These are phyloP conservation scores for Anoplius nigerrimus DNA, from an alignment of 2,888 invertebrate genomes.

Conservation along the genomic window DNA sequence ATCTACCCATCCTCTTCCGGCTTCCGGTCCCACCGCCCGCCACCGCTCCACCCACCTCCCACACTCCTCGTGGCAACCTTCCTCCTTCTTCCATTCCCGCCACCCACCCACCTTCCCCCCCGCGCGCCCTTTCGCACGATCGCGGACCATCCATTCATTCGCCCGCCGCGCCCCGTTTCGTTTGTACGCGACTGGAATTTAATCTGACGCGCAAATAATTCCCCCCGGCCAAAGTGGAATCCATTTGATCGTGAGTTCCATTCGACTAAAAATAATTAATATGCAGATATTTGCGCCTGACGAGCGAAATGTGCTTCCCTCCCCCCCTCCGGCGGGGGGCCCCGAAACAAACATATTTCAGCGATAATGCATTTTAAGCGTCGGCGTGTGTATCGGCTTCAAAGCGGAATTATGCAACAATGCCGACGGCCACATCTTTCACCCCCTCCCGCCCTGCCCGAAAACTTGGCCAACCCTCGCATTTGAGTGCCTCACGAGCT, in stretches of 20 bases:
- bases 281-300: slow-evolving; percentile 21
- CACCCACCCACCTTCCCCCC: background rate
- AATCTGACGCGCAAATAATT: slow-evolving; percentile 12
- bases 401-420: background rate
- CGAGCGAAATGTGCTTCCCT: slow-evolving; percentile 5
- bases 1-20: too few species aligned
- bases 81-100: too few species aligned
- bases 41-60: background rate
- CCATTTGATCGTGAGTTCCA: slow-evolving; percentile 13
- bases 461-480: too few species aligned
- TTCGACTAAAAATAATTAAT: slow-evolving; percentile 30
- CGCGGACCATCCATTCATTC: background rate
- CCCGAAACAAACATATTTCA: slow-evolving; percentile 6
- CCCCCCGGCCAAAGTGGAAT: slow-evolving; percentile 13
- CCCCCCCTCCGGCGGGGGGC: background rate
- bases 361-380: background rate
- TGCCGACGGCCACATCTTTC: background rate
- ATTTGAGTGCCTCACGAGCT: too few species aligned
- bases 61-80: too few species aligned
- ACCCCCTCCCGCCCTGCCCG: too few species aligned
- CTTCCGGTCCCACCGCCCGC: background rate
- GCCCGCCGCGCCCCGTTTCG: too few species aligned
- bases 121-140: background rate
- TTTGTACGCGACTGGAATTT: slow-evolving; percentile 15
- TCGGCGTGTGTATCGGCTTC: background rate